A percentile compares a stretch with the other conserved stretches of the same genome.
These are phyloP conservation scores for Smittia sp. DNA, from an alignment of 2,888 invertebrate genomes.

Conservation along the genomic window DNA sequence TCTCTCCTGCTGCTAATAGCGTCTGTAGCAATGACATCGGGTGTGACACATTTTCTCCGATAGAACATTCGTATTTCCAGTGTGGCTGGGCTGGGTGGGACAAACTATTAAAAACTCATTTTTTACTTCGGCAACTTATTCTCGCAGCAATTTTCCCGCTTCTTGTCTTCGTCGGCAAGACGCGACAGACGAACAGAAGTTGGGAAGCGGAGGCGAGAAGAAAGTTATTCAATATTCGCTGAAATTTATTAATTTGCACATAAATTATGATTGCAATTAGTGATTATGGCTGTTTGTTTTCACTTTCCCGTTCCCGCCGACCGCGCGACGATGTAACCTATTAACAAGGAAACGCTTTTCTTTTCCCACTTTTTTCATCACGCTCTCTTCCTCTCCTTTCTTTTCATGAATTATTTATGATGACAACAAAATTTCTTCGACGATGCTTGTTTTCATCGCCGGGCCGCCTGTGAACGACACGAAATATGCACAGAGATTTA, in stretches of 20 bases:
- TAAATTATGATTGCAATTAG: constrained; percentile 41
- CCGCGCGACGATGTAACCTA: constrained; percentile 14
- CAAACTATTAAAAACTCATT: constrained; percentile 39
- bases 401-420: constrained; percentile 40
- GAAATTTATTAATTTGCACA: constrained; percentile 36
- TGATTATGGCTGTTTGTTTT: constrained; percentile 37
- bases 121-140: constrained; percentile 19
- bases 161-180: background rate
- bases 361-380: constrained; percentile 17
- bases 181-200: background rate
- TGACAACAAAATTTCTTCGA: constrained; percentile 29
- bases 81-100: constrained; percentile 5
- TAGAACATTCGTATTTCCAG: constrained; percentile 35
- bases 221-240: constrained; percentile 31
- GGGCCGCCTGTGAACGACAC: constrained; percentile 12
- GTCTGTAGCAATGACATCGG: constrained; percentile 10
- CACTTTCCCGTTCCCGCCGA: background rate
- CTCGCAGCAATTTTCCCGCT: background rate
- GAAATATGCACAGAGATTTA: constrained; percentile 66
- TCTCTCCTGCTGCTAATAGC: background rate
- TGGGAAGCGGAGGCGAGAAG: background rate
- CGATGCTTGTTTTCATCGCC: background rate
- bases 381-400: constrained; percentile 18
- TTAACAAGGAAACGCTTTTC: constrained; percentile 18
- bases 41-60: constrained; percentile 5